Evolutionary conservation across 2,113 vertebrate species (phyloP), one percentile per base, ranked within the genome.

Genomic region (Hepsetus odoe): DNA sequence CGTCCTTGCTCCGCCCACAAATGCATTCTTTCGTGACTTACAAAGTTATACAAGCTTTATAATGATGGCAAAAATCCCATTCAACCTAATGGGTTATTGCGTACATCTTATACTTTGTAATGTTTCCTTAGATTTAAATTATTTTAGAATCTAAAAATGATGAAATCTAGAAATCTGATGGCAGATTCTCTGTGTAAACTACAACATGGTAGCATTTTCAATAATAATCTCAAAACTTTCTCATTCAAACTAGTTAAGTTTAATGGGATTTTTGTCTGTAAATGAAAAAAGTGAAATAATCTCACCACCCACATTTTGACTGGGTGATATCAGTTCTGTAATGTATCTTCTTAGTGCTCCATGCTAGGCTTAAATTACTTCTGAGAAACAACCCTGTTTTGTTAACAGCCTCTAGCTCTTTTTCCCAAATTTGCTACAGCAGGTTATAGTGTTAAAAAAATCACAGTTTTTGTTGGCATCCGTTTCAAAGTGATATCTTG

Each of bases 381-480:
- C 14, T 62, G 33, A 61, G 77, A 42, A 28, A 80, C 53, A 53
- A 56, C 62, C 62, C 7, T 59, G 74, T 71, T 64, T 35, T 70
- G 30, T 33, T 26, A 55, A 56, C 46, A 67, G 16, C 53, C 14
- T 20, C 72, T 77, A 51, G 30, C 28, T 78, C 30, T 40, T 75
- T 12, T 72, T 76, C 64, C 7, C 30, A 32, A 81, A 79, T 87
- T 64, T 76, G 67, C 72, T 84, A 73, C 77, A 79, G 80, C 64
- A 72, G 74, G 40, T 64, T 42, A 44, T 80, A 35, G 8, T 32
- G 61, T 71, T 74, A 13, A 55, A 33, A 78, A 55, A 67, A 84
- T 49, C 62, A 72, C 85, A 82, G 75, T 80, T 38, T 59, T 61
- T 59, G 14, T n/a, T 49, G 40, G 14, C 76, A 62, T 16, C 61